These are phyloP conservation scores for Lamellibrachia columna DNA, from an alignment of 2,888 invertebrate genomes.

Conservation along the genomic window DNA sequence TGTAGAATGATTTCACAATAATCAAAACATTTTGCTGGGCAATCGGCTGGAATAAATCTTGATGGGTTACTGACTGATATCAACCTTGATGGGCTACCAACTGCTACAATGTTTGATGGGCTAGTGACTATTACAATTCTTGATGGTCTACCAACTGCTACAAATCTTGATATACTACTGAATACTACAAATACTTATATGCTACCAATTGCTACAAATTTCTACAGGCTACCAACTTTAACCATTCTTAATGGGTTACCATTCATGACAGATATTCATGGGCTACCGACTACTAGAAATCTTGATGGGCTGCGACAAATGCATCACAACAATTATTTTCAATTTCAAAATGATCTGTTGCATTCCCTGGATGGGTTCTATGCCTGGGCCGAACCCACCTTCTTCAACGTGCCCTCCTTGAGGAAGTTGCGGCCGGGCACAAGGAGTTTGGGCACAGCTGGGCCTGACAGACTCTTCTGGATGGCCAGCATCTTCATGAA, in stretches of 20 bases:
- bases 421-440: slow-evolving; percentile 76
- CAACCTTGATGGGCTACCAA: background rate
- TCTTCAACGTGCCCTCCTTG: slow-evolving; percentile 70
- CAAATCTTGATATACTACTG: background rate
- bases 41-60: background rate
- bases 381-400: slow-evolving; percentile 46
- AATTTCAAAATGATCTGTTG: too few relatives aligned
- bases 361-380: too few relatives aligned
- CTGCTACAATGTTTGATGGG: too few relatives aligned
- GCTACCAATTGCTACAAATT: too few relatives aligned
- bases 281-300: too few relatives aligned
- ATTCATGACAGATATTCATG: too few relatives aligned
- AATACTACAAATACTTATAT: background rate
- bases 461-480: slow-evolving; percentile 73
- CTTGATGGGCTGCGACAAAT: too few relatives aligned
- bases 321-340: too few relatives aligned
- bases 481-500: slow-evolving; percentile 76
- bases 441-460: slow-evolving; percentile 74
- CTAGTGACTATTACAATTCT: too few relatives aligned
- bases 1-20: background rate
- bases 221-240: too few relatives aligned
- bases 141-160: background rate
- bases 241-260: too few relatives aligned
- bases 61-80: background rate
- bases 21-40: too few relatives aligned